A percentile compares a stretch with the other conserved stretches of the same genome.
Conservation (phyloP, 2,888 invertebrate genomes). For the Drosophila phalerata region DNA sequence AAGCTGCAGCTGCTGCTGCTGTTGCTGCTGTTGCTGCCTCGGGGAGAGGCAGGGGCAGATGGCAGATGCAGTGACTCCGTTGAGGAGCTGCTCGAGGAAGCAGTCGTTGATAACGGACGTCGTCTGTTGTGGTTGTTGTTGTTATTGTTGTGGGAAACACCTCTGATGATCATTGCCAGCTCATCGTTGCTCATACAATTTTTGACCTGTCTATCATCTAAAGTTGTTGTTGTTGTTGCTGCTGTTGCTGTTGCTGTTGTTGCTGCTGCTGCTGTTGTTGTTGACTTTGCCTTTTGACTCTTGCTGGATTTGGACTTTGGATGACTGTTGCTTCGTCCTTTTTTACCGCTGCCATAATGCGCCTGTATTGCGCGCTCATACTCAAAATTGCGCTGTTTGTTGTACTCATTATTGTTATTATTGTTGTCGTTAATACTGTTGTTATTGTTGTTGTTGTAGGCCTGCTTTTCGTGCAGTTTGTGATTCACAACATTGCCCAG, state of each 20-base stretch:
- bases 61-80: constrained; percentile 73
- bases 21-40: constrained; percentile 44
- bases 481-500: constrained; percentile 75
- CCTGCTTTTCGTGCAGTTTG: constrained; percentile 74
- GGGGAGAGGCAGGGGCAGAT: constrained; percentile 21
- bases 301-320: constrained; percentile 43
- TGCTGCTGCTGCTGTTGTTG: constrained; percentile 7
- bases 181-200: constrained; percentile 74
- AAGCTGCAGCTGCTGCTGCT: constrained; percentile 26
- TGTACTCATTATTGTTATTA: constrained; percentile 49
- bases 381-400: constrained; percentile 75
- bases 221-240: constrained; percentile 2
- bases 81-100: constrained; percentile 67
- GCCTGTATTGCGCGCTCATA: constrained; percentile 82
- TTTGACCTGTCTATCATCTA: not conserved
- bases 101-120: constrained; percentile 50
- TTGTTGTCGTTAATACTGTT: constrained; percentile 39
- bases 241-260: constrained; percentile 3
- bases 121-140: constrained; percentile 29
- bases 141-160: constrained; percentile 51
- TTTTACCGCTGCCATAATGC: constrained; percentile 66
- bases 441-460: constrained; percentile 59
- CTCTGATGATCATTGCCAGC: constrained; percentile 68
- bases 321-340: constrained; percentile 15
- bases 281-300: constrained; percentile 47